Base-by-base conservation (phyloP, 2,113 vertebrate species). In the Aviceda subcristata region DNA sequence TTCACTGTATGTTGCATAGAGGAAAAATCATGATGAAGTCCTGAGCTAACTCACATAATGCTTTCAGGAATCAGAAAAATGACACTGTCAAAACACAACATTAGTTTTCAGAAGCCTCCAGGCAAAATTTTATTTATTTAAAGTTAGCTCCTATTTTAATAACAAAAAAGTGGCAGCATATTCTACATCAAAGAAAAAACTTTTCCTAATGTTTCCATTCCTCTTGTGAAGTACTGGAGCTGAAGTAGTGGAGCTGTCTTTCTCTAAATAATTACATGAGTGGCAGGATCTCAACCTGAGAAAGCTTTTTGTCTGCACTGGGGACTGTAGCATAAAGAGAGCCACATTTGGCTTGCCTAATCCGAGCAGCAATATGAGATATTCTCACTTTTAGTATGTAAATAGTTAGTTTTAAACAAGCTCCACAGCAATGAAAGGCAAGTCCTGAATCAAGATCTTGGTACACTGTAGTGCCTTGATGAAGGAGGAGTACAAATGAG, bases 91-190 rank as follows among this genome's bases (percentile, higher is more conserved):
- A 97, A 98, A 98, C 82, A 97, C 87, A 97, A 93, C 97, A 97
- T 97, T 98, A 95, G 93, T 97, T 98, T 98, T 97, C 97, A 97
- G 95, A 98, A 98, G 98, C 93, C 98, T 97, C 83, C 85, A 95
- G 97, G 97, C 97, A 93, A 97, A 96, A 97, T 98, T 97, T 98
- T 98, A 98, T 98, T 98, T 98, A 98, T 98, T 98, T 98, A 98
- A 98, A 97, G 96, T 98, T 97, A 98, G 97, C 93, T 98, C 97
- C 95, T 97, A 97, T 98, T 98, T 97, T 98, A 98, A 98, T 98
- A 98, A 94, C 88, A 96, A 96, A 98, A 97, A 97, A 97, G 95
- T 93, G 95, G 97, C 88, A 95, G 95, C 89, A 71, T 95, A 97
- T 95, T 96, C 96, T 97, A 98, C 97, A 97, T 98, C 96, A 97